Conservation (phyloP, 2,888 invertebrate genomes). For the Dasypolia templi region DNA sequence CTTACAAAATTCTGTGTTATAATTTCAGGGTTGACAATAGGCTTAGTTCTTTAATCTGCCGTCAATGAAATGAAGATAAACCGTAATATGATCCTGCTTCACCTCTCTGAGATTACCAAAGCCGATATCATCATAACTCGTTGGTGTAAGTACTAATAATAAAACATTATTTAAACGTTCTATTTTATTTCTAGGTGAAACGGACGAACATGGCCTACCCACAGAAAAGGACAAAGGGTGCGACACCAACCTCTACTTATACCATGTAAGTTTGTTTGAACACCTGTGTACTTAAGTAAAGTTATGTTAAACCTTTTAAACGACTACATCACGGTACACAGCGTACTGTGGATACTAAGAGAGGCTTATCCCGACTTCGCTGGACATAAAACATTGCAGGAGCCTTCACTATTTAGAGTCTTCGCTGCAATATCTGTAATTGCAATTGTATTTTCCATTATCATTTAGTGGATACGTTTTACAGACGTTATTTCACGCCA, state of each 20-base stretch:
- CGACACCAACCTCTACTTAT: constrained; percentile 96
- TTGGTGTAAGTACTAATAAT: constrained; percentile 12
- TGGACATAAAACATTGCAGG: constrained; percentile 40
- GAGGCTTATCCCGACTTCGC: constrained; percentile 35
- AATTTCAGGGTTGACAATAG: neutral
- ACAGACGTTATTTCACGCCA: neutral
- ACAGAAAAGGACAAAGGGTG: constrained; percentile 94
- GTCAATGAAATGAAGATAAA: neutral
- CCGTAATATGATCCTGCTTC: too few relatives aligned
- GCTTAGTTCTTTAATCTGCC: neutral
- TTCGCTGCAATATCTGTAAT: constrained; percentile 23
- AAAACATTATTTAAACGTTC: constrained; percentile 40
- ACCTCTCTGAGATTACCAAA: neutral
- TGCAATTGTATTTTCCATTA: constrained; percentile 11
- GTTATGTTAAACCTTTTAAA: constrained; percentile 51
- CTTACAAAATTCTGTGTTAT: neutral
- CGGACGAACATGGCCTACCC: constrained; percentile 92
- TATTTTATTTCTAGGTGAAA: constrained; percentile 90
- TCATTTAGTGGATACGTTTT: neutral
- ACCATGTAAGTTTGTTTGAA: constrained; percentile 91
- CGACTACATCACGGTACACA: constrained; percentile 9
- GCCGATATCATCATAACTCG: neutral
- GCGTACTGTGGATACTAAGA: constrained; percentile 17
- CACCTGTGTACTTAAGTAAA: constrained; percentile 48
- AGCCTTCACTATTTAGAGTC: constrained; percentile 38